phyloP scores from a whole-genome alignment of 2,888 invertebrate species.

The Drosophila trichaetosa region DNA sequence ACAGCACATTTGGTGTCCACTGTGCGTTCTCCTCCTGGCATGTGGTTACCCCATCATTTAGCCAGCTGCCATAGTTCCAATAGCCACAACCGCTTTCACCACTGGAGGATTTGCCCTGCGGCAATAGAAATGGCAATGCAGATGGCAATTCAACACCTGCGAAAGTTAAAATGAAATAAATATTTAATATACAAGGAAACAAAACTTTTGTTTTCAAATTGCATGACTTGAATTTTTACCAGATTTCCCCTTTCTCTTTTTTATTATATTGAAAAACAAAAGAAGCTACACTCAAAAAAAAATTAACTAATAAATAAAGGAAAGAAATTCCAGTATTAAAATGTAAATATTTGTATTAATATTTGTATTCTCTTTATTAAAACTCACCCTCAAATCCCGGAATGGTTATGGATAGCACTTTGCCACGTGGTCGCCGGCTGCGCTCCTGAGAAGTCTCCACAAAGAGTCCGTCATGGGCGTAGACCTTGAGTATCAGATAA shows the following conservation, averaged over 20 bases:
- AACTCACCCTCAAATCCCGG: constrained; percentile 86
- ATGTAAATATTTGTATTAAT: background rate
- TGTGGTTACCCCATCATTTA: constrained; percentile 86
- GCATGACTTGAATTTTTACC: background rate
- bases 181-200: background rate
- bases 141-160: constrained; percentile 85
- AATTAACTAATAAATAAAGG: fast-evolving
- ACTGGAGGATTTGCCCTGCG: constrained; percentile 7
- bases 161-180: background rate
- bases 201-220: background rate
- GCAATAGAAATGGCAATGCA: constrained; percentile 86
- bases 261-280: background rate
- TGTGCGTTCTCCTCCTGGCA: constrained; percentile 19
- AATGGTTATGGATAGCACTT: constrained; percentile 87
- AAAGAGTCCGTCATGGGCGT: constrained; percentile 86
- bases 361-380: too few species aligned
- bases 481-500: constrained; percentile 86
- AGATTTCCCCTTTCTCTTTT: background rate
- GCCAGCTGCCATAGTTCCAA: constrained; percentile 88
- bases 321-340: background rate
- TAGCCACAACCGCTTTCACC: constrained; percentile 86
- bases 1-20: constrained; percentile 81
- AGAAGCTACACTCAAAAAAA: background rate
- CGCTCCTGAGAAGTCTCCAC: constrained; percentile 85
- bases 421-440: constrained; percentile 83